These are phyloP conservation scores for Platichthys flesus DNA, from an alignment of 2,113 vertebrate species.

Conservation along the genomic window DNA sequence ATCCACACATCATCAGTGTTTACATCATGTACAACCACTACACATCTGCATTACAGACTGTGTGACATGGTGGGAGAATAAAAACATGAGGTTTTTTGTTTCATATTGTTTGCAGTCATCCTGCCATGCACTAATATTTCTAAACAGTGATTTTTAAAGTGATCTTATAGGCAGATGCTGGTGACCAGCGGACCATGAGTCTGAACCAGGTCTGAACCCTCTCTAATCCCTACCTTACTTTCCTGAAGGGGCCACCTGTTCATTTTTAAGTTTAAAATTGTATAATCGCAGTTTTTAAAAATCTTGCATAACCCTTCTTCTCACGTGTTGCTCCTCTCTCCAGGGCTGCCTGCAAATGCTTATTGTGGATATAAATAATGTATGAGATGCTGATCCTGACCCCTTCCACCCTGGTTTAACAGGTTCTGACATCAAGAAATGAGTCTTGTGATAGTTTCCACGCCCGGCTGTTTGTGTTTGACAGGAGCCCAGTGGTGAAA, in stretches of 20 bases:
- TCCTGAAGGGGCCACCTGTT: not conserved
- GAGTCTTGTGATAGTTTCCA: constrained; percentile 34
- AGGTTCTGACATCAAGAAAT: constrained; percentile 18
- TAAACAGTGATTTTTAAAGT: too few species aligned
- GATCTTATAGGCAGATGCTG: too few species aligned
- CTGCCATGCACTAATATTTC: too few species aligned
- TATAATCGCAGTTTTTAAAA: not conserved
- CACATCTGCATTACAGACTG: too few species aligned
- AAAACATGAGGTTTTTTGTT: too few species aligned
- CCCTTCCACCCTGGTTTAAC: constrained; percentile 1
- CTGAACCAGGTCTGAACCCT: too few species aligned
- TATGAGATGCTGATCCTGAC: constrained; percentile 26
- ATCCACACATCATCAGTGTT: too few species aligned
- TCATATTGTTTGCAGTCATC: too few species aligned
- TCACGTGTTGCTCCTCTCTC: not conserved
- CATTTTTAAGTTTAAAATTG: not conserved
- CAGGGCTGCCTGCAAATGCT: not conserved
- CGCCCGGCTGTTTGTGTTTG: constrained; percentile 28
- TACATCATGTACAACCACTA: too few species aligned
- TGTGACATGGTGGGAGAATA: too few species aligned
- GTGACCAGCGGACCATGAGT: too few species aligned
- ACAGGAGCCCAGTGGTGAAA: constrained; percentile 4
- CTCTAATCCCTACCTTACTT: not conserved
- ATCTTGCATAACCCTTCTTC: not conserved
- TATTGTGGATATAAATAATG: not conserved